Percentiles rank a stretch among this genome's conserved stretches.
Conservation (phyloP, 2,797 vertebrate species). For the Austrolebias charrua region DNA sequence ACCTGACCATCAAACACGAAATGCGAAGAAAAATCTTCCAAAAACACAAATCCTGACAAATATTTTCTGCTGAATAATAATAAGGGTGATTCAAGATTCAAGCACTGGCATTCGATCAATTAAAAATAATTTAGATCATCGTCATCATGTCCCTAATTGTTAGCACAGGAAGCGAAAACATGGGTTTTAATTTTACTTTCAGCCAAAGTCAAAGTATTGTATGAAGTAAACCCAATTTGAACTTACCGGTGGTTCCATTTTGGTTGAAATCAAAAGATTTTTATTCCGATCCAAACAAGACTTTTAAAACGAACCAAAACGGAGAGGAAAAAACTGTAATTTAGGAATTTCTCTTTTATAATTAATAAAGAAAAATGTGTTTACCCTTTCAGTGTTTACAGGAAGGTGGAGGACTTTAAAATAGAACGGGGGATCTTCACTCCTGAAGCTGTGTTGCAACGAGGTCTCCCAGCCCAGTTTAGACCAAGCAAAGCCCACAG, state of each 20-base stretch:
- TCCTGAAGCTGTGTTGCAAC: conserved; percentile 53
- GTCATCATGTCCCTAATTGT: no score
- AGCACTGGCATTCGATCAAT: no score
- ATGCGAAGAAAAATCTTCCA: no score
- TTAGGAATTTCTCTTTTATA: conserved; percentile 8
- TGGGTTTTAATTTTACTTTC: neutral
- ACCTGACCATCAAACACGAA: no score
- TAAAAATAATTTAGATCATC: no score
- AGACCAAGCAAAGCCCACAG: conserved; percentile 54
- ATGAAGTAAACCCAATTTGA: neutral
- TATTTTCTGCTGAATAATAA: no score
- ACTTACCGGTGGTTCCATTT: neutral
- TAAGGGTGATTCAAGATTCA: no score
- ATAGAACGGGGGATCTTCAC: conserved; percentile 42
- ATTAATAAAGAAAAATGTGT: neutral
- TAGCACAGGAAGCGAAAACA: no score
- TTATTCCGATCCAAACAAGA: neutral
- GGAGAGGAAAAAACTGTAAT: neutral
- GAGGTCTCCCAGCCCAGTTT: conserved; percentile 65
- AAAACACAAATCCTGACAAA: no score
- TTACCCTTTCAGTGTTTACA: conserved; percentile 25
- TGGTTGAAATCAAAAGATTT: neutral
- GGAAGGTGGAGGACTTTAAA: conserved; percentile 31
- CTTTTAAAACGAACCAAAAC: neutral
- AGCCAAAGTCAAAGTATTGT: neutral